Conservation (phyloP, 2,113 vertebrate species). For the Gallinago undulata region DNA sequence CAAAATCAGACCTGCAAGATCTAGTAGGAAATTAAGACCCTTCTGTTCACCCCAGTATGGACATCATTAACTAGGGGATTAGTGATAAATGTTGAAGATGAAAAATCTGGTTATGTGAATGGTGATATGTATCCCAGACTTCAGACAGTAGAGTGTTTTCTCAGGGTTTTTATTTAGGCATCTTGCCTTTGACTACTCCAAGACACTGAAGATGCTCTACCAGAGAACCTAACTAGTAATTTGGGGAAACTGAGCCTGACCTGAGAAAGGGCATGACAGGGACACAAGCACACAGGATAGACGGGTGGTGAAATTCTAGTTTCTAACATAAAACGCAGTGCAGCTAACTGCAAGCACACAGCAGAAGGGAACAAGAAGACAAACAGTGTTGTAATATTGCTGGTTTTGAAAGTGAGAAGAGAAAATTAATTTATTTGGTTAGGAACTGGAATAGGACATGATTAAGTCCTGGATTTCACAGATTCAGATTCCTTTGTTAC, state of each 20-base stretch:
- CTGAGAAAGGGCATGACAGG: neutral
- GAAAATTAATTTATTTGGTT: neutral
- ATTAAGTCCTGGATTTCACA: neutral
- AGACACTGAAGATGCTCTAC: neutral
- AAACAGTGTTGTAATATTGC: neutral
- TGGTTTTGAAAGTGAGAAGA: neutral
- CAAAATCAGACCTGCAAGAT: neutral
- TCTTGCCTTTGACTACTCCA: neutral
- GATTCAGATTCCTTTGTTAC: neutral
- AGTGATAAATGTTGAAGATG: too few species aligned
- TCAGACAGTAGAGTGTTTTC: neutral
- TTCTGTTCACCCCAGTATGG: neutral
- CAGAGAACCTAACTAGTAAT: neutral
- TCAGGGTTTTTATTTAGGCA: neutral
- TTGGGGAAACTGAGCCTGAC: neutral
- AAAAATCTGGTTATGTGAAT: neutral
- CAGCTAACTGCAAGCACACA: neutral
- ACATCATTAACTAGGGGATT: neutral
- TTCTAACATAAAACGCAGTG: neutral
- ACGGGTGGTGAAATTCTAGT: too few species aligned
- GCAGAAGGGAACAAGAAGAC: neutral
- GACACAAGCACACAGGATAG: rapidly evolving
- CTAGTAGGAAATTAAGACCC: neutral
- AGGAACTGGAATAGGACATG: neutral
- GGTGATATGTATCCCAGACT: neutral